These are phyloP conservation scores for Wiebesia pumilae DNA, from an alignment of 1,140 invertebrate species.

Conservation along the genomic window DNA sequence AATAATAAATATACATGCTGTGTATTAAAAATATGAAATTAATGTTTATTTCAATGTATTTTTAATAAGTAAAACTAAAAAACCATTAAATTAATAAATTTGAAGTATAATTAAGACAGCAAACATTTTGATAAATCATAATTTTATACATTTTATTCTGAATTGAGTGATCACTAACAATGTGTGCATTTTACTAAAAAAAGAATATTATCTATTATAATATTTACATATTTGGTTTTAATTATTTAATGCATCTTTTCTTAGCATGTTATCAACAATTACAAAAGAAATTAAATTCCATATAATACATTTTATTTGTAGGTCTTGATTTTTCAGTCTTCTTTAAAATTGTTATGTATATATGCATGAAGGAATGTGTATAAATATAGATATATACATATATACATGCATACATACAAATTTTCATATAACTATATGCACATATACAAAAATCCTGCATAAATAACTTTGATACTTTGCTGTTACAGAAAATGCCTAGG, in stretches of 20 bases:
- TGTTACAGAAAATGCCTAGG: conserved; percentile 48
- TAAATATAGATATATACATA: not conserved
- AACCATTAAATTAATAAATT: too few relatives aligned
- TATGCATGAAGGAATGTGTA: conserved; percentile 16
- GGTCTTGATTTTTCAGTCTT: conserved; percentile 41
- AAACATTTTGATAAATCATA: too few relatives aligned
- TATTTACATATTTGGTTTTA: conserved; percentile 30
- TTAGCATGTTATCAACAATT: not conserved
- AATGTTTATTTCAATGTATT: too few relatives aligned
- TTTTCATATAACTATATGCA: not conserved
- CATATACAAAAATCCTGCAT: not conserved
- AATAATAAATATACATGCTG: too few relatives aligned
- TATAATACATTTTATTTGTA: not conserved
- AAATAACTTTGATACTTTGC: conserved; percentile 27
- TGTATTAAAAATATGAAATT: too few relatives aligned
- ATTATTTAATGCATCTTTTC: conserved; percentile 10
- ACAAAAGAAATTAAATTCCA: not conserved
- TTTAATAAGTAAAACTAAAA: too few relatives aligned
- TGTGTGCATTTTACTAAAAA: conserved; percentile 34
- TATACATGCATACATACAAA: not conserved
- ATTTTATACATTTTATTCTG: too few relatives aligned
- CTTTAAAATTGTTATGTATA: conserved; percentile 18
- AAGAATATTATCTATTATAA: conserved; percentile 16
- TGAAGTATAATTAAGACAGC: too few relatives aligned
- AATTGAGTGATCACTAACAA: too few relatives aligned